Evolutionary conservation across 2,797 vertebrate species (phyloP).

Genomic region (Miichthys miiuy): DNA sequence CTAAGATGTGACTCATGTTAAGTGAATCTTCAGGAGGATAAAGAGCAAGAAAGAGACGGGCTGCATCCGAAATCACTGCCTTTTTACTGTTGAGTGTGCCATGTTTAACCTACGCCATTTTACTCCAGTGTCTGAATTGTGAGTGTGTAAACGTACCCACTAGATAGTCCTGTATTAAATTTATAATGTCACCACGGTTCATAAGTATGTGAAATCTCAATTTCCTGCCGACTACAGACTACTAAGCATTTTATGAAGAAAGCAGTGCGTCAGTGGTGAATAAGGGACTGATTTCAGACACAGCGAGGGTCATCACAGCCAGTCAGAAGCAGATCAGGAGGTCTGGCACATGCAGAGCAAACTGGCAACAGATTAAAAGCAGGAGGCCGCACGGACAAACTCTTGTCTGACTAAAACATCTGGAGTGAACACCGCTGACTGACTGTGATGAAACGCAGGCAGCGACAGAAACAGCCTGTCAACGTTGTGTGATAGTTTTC

Average conservation of each 20-base stretch:
- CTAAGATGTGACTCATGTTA: slow-evolving; percentile 6
- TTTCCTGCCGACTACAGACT: neutral
- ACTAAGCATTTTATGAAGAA: neutral
- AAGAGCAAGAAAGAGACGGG: slow-evolving; percentile 3
- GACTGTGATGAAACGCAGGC: slow-evolving; percentile 32
- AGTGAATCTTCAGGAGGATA: slow-evolving; percentile 10
- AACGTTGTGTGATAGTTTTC: neutral
- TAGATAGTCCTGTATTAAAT: too few relatives aligned
- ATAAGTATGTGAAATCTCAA: neutral
- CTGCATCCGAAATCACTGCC: slow-evolving; percentile 8
- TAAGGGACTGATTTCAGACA: slow-evolving; percentile 33
- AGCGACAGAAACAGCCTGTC: slow-evolving; percentile 6
- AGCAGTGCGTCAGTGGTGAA: neutral
- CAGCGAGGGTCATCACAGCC: slow-evolving; percentile 38
- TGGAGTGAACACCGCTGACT: slow-evolving; percentile 3
- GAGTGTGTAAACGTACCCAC: neutral
- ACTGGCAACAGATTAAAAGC: slow-evolving; percentile 43
- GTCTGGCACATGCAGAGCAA: slow-evolving; percentile 64
- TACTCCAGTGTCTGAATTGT: neutral
- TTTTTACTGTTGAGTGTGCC: slow-evolving; percentile 3
- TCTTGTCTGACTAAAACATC: slow-evolving; percentile 32
- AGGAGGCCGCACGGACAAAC: slow-evolving; percentile 46
- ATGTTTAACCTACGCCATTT: neutral
- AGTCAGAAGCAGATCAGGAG: slow-evolving; percentile 53
- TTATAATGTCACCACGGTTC: neutral